These are phyloP conservation scores for Lepisosteus osseus DNA, from an alignment of 2,113 vertebrate genomes.

Conservation along the genomic window DNA sequence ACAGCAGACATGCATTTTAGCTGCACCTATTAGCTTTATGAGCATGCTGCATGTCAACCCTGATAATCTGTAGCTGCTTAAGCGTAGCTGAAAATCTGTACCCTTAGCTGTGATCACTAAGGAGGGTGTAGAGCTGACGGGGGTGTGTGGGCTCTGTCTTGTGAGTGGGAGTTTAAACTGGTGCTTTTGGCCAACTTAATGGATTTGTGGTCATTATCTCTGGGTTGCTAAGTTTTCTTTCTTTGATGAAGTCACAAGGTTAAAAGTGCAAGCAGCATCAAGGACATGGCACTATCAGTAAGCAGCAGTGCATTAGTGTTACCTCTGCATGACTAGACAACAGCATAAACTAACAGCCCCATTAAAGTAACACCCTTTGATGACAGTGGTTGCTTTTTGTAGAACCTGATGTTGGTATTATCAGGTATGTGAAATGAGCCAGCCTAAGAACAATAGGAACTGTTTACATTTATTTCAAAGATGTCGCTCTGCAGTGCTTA, in stretches of 20 bases:
- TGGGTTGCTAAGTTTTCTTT: slow-evolving; percentile 48
- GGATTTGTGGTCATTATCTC: slow-evolving; percentile 42
- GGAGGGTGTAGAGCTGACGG: neutral
- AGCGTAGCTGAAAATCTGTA: neutral
- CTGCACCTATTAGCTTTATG: no score
- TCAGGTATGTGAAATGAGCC: neutral
- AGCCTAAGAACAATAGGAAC: neutral
- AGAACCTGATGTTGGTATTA: neutral
- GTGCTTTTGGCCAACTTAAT: slow-evolving; percentile 27
- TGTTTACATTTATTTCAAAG: neutral
- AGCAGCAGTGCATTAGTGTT: slow-evolving; percentile 22
- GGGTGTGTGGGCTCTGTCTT: neutral
- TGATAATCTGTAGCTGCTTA: no score
- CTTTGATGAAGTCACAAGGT: slow-evolving; percentile 34
- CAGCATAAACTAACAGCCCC: neutral
- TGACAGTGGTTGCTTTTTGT: neutral
- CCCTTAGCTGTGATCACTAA: neutral
- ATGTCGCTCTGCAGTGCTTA: no score
- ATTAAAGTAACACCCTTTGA: neutral
- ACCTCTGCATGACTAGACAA: slow-evolving; percentile 42
- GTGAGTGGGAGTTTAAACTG: slow-evolving; percentile 1
- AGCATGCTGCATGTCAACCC: no score
- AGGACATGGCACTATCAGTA: slow-evolving; percentile 28
- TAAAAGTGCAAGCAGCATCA: slow-evolving; percentile 25
- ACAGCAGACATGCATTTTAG: no score